Percentiles rank a stretch among this genome's conserved stretches.
These are phyloP conservation scores for Holocentrus rufus DNA, from an alignment of 2,797 vertebrate genomes.

Conservation along the genomic window DNA sequence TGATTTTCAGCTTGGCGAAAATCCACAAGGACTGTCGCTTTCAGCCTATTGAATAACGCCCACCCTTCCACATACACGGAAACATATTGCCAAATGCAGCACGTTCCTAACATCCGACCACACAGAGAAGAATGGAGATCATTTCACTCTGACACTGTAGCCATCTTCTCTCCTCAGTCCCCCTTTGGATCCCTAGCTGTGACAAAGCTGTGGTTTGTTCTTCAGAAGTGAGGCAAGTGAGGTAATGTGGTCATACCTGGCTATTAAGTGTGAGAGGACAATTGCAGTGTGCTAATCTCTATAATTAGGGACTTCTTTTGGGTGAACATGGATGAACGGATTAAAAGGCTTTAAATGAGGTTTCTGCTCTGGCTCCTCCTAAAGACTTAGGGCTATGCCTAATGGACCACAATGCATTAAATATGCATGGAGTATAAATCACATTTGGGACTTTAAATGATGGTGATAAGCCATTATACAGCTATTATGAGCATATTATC, in stretches of 20 bases:
- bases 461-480: too few species aligned
- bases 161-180: neutral
- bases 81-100: neutral
- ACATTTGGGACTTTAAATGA: neutral
- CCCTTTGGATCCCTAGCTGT: neutral
- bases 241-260: conserved; percentile 13
- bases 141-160: conserved; percentile 3
- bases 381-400: neutral
- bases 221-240: neutral
- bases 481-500: too few species aligned
- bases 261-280: conserved; percentile 31
- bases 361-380: neutral
- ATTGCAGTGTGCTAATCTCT: conserved; percentile 40
- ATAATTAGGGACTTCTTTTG: conserved; percentile 44
- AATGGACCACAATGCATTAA: neutral
- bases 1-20: conserved; percentile 4
- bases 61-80: neutral
- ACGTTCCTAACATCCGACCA: neutral
- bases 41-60: neutral
- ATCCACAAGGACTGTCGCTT: conserved; percentile 12
- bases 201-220: conserved; percentile 5
- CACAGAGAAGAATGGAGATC: neutral
- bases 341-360: neutral
- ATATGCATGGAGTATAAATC: neutral
- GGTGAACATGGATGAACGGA: neutral